Evolutionary conservation across 2,888 invertebrate species (phyloP), one percentile per base, ranked within the genome.

Genomic region (Zaprionus obscuricornis): DNA sequence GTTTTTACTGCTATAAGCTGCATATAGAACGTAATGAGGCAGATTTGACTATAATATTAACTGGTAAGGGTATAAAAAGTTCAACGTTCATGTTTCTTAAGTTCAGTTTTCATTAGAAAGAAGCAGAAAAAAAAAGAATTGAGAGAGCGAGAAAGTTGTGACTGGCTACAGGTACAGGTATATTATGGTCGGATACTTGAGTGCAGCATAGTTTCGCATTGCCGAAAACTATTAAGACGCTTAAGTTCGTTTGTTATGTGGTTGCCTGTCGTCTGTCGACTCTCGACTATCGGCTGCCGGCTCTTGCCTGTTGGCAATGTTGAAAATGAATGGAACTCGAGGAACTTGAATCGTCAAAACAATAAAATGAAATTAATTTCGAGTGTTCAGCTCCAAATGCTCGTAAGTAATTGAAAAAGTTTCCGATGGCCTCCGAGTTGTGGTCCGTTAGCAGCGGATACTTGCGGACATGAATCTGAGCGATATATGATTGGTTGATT

Each of bases 321-420:
- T 36, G 56, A 22, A 59, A 42, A 49, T 56, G 55, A 68, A 56
- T 56, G 17, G 52, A 67, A 54, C 31, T 64, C 42, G 18, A 6
- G n/a, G 39, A 73, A 49, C 63, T 63, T 34, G 50, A 55, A 59
- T 64, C 49, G 37, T 56, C 34, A 33, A 31, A 56, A 74, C 76
- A 82, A 76, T 78, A 52, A 67, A 74, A 63, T 47, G 54, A 66
- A 79, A 79, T 83, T 75, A 75, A 79, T 79, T 77, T 76, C 57
- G 57, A 79, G 63, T 63, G 74, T 45, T 37, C 49, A 17, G 50
- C 45, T 50, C 47, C 58, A 57, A 65, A 66, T 66, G 67, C 22
- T 63, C 26, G 66, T 66, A 79, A 76, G 81, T 83, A 84, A 79
- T 84, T 84, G 81, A 64, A 83, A 78, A 79, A 84, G 76, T 79